Evolutionary conservation across 2,888 invertebrate genomes (phyloP), one percentile per base, ranked within the genome.

Genomic region (Mayetiola destructor): DNA sequence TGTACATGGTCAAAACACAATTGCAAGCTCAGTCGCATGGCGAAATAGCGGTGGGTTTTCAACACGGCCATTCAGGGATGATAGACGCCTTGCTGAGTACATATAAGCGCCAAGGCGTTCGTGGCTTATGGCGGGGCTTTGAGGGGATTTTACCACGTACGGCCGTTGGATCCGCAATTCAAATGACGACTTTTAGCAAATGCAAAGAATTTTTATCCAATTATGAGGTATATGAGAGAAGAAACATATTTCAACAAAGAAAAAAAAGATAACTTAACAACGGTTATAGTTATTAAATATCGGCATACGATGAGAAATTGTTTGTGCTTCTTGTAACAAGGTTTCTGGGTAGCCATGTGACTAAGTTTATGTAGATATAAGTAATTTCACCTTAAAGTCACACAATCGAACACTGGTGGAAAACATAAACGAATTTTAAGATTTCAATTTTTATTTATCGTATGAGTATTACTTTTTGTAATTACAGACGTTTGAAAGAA

Each of bases 1-100:
- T 86, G 36, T 88, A 84, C 60, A 76, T 89, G 67, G 75, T 92
- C 10, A 92, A 92, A 75, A 90, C 88, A 1, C 91, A 91, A 65
- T 77, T 91, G 57, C 91, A 92, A 68, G 78, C 89, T 0, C 77
- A 81, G 61, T 80, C 88, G 8, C 79, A 78, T 53, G 76, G 79
- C 8, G 76, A 79, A 56, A 88, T 89, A 63, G 90, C 90, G 20
- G 92, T 92, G 1, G 92, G 91, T 0, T 77, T 82, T 66, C 92
- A 92, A 66, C 87, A 90, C 70, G 69, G 76, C 9, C 87, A 90
- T 68, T 72, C 67, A 61, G 80, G 85, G 1, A 75, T 76, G 64
- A 63, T 71, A 53, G 70, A 74, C 59, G 80, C 77, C 0, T 66
- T 79, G 52, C 62, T 63, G 10, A 73, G 69, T 27, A 79, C 80